Percentiles rank a stretch among this genome's conserved stretches.
Evolutionary conservation across 2,888 invertebrate genomes (phyloP).

Genomic region (Mantis religiosa): DNA sequence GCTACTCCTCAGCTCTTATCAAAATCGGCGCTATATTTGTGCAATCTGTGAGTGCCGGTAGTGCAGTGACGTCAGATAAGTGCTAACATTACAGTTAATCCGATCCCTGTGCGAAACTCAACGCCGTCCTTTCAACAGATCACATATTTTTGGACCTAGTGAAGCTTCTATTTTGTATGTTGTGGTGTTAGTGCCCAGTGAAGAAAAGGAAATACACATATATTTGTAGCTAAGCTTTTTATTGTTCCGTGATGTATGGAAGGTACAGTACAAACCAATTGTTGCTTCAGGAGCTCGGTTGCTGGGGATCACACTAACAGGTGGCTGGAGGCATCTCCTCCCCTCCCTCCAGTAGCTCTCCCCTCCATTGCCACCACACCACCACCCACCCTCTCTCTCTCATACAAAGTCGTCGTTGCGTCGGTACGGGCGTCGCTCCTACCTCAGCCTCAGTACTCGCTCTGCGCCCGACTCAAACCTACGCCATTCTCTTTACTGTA

Average conservation of each 20-base stretch:
- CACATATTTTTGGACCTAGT: slow-evolving; percentile 9
- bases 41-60: neutral
- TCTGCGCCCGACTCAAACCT: neutral
- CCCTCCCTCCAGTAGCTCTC: neutral
- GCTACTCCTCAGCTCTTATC: no score
- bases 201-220: neutral
- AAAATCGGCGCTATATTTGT: neutral
- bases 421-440: neutral
- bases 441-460: neutral
- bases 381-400: neutral
- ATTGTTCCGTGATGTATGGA: neutral
- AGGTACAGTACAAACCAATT: slow-evolving; percentile 21
- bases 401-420: neutral
- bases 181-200: neutral
- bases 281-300: slow-evolving; percentile 21
- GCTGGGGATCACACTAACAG: slow-evolving; percentile 20
- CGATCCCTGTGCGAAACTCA: neutral
- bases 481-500: neutral
- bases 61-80: neutral
- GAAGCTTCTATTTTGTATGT: slow-evolving; percentile 13
- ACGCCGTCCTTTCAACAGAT: slow-evolving; percentile 12
- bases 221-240: neutral
- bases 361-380: neutral
- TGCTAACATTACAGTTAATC: neutral
- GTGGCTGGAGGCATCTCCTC: no score